These are phyloP conservation scores for Encarsia formosa DNA, from an alignment of 2,888 invertebrate genomes.

Conservation along the genomic window DNA sequence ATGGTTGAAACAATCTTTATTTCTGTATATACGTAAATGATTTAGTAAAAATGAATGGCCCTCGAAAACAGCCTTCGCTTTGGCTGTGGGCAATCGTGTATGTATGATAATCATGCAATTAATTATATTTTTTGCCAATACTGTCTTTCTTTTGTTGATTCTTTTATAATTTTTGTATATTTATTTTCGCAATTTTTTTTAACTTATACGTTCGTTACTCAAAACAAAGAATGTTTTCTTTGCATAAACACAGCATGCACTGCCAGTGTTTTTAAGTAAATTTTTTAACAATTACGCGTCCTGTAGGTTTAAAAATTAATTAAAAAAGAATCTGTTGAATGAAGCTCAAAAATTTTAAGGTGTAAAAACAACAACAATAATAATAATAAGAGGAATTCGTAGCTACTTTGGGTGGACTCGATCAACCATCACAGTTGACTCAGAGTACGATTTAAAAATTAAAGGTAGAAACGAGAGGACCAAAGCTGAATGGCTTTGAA, in stretches of 20 bases:
- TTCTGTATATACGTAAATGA: constrained; percentile 9
- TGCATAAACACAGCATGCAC: constrained; percentile 38
- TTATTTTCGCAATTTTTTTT: no score
- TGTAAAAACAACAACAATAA: no score
- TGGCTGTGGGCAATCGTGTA: constrained; percentile 1
- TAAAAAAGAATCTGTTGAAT: no score
- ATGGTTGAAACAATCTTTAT: not conserved
- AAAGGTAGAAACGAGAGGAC: no score
- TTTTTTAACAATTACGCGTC: no score
- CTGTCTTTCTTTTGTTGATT: not conserved
- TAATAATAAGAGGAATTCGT: no score
- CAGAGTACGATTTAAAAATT: no score
- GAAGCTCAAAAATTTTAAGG: no score
- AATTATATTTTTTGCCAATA: constrained; percentile 1
- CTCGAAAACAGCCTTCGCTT: not conserved
- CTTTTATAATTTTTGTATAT: not conserved
- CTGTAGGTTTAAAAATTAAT: no score
- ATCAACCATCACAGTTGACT: no score
- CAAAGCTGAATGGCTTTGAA: constrained; percentile 11
- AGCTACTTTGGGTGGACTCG: no score
- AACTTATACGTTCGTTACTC: constrained; percentile 6
- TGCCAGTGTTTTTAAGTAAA: constrained; percentile 40
- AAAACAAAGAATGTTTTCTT: constrained; percentile 13
- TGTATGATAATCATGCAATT: constrained; percentile 5
- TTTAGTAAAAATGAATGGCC: not conserved